Evolutionary conservation across 2,113 vertebrate genomes (phyloP).

Genomic region (Grantiella picta): DNA sequence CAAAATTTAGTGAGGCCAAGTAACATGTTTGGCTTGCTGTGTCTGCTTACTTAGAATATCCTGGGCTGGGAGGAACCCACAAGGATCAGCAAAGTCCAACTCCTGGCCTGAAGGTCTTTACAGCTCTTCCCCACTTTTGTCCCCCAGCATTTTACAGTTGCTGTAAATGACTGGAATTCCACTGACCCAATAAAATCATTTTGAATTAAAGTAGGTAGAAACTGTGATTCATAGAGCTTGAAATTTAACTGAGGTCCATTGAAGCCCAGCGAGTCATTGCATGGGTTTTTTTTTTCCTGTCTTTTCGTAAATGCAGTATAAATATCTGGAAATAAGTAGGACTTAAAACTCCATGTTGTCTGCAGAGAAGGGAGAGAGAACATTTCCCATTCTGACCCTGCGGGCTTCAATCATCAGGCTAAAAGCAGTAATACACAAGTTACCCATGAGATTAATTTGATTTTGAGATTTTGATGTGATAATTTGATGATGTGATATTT

Average conservation of each 20-base stretch:
- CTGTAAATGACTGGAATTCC: not conserved
- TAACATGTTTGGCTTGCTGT: not conserved
- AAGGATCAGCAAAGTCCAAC: not conserved
- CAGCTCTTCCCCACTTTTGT: not conserved
- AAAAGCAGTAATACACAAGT: not conserved
- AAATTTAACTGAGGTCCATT: not conserved
- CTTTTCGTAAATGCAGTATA: not conserved
- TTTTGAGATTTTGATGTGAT: not conserved
- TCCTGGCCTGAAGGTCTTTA: not conserved
- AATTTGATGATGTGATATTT: not conserved
- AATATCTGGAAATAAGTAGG: not conserved
- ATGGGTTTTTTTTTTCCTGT: not conserved
- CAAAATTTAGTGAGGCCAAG: no score
- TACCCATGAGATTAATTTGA: not conserved
- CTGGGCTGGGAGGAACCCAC: not conserved
- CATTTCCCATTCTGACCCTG: not conserved
- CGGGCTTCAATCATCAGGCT: not conserved
- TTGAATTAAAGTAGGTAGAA: not conserved
- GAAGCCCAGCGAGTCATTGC: not conserved
- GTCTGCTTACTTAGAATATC: not conserved
- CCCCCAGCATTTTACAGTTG: not conserved
- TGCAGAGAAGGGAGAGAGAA: not conserved
- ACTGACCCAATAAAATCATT: not conserved
- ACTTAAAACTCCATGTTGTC: not conserved
- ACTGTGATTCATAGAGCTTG: not conserved